These are phyloP conservation scores for Rhynchopsitta pachyrhyncha DNA, from an alignment of 2,113 vertebrate genomes.

Conservation along the genomic window DNA sequence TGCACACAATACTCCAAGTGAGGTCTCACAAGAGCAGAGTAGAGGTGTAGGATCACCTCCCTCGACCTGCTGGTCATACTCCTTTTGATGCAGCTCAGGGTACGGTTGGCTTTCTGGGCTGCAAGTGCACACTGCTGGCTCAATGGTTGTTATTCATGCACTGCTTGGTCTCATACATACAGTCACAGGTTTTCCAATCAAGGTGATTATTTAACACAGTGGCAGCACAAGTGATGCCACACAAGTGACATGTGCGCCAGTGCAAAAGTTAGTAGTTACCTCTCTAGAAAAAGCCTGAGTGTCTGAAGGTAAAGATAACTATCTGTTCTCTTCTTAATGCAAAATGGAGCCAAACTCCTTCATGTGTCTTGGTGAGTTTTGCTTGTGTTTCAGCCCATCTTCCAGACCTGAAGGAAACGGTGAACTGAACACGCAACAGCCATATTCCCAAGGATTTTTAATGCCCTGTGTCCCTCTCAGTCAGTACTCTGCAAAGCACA, in stretches of 20 bases:
- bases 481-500: background rate
- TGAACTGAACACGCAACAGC: background rate
- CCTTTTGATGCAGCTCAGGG: no score
- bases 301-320: background rate
- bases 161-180: background rate
- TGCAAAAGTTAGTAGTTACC: background rate
- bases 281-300: background rate
- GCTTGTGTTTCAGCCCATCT: background rate
- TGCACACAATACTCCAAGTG: no score
- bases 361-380: background rate
- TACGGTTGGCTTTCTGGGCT: no score
- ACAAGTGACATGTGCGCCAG: background rate
- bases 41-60: no score
- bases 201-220: background rate
- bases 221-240: background rate
- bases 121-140: no score
- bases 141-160: background rate
- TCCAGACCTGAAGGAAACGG: background rate
- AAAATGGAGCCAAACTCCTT: background rate
- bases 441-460: background rate
- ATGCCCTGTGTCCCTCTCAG: background rate
- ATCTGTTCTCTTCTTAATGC: background rate
- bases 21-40: no score
- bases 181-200: background rate
- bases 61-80: no score